A percentile compares a stretch with the other conserved stretches of the same genome.
These are phyloP conservation scores for Poecilia gillii DNA, from an alignment of 2,797 vertebrate species.

Conservation along the genomic window DNA sequence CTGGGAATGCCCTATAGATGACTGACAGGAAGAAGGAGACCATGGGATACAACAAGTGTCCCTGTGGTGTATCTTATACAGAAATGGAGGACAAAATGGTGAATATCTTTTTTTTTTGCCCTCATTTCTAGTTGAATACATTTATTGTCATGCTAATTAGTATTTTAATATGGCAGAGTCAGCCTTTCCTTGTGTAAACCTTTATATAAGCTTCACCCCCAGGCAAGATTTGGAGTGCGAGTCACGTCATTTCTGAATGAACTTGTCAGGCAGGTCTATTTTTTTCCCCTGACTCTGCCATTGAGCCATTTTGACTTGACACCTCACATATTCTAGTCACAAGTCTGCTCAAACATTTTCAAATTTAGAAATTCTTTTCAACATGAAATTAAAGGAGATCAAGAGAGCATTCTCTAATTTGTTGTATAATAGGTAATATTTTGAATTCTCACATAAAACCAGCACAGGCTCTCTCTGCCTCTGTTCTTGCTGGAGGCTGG, in stretches of 20 bases:
- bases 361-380: background rate
- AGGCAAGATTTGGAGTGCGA: constrained; percentile 11
- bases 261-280: constrained; percentile 12
- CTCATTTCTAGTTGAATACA: background rate
- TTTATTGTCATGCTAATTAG: constrained; percentile 13
- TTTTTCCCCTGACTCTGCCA: background rate
- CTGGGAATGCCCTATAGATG: constrained; percentile 1
- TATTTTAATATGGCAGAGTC: constrained; percentile 8
- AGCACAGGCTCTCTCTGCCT: constrained; percentile 23
- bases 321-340: background rate
- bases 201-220: constrained; percentile 1
- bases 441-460: constrained; percentile 32
- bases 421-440: constrained; percentile 25
- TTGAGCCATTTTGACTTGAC: background rate
- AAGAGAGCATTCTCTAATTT: background rate
- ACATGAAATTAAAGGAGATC: background rate
- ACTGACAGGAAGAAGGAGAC: constrained; percentile 19
- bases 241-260: constrained; percentile 21
- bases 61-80: constrained; percentile 6
- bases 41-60: constrained; percentile 11
- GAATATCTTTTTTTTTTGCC: constrained; percentile 9
- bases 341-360: background rate
- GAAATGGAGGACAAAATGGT: constrained; percentile 7
- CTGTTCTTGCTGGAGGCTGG: constrained; percentile 31
- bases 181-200: background rate